A percentile compares a stretch with the other conserved stretches of the same genome.
These are phyloP conservation scores for Hemibagrus wyckioides DNA, from an alignment of 2,113 vertebrate genomes.

Conservation along the genomic window DNA sequence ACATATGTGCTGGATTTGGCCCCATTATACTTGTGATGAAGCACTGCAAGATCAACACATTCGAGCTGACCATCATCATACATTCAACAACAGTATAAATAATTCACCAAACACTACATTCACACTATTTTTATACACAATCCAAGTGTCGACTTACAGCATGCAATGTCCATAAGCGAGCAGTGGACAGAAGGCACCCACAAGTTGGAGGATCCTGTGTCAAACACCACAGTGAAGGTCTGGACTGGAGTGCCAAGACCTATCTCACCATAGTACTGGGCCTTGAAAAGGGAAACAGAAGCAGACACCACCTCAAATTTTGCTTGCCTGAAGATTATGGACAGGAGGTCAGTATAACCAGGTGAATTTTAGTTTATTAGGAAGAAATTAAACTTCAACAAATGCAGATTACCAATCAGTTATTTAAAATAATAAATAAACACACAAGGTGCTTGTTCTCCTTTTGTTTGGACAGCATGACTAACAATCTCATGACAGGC, in stretches of 20 bases:
- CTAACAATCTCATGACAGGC: slow-evolving; percentile 27
- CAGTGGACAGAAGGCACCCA: slow-evolving; percentile 94
- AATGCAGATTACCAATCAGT: neutral
- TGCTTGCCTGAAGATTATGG: neutral
- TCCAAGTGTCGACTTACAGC: slow-evolving; percentile 78
- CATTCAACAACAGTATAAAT: neutral
- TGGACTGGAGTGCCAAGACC: slow-evolving; percentile 86
- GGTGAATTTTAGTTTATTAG: neutral
- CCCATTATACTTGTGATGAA: slow-evolving; percentile 89
- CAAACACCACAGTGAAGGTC: slow-evolving; percentile 90
- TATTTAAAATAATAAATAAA: too few species aligned
- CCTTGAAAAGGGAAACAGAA: slow-evolving; percentile 67
- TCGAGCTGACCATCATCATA: neutral
- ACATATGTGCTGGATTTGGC: slow-evolving; percentile 84
- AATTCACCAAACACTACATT: neutral
- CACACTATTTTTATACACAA: neutral
- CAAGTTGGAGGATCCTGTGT: slow-evolving; percentile 95
- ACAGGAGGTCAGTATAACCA: neutral
- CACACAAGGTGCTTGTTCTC: neutral
- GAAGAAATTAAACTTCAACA: neutral
- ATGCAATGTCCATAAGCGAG: slow-evolving; percentile 82
- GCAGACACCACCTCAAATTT: neutral
- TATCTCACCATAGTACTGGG: slow-evolving; percentile 90
- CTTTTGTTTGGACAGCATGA: neutral
- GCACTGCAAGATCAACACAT: slow-evolving; percentile 67